These are phyloP conservation scores for Pasiphila rectangulata DNA, from an alignment of 2,888 invertebrate species.

Conservation along the genomic window DNA sequence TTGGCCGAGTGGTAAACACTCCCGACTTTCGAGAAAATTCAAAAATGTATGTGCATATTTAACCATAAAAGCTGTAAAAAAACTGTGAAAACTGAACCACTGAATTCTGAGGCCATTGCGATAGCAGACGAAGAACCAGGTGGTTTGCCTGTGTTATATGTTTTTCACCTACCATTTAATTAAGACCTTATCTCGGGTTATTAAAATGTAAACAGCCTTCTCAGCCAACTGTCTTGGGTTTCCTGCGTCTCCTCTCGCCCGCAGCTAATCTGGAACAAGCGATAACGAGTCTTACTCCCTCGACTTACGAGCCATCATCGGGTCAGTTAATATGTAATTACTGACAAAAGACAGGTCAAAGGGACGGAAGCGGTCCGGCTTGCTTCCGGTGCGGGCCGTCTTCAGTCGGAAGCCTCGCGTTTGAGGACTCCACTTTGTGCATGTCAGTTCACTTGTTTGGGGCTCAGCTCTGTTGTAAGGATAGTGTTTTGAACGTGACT, in stretches of 20 bases:
- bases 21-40: no score
- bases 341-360: constrained; percentile 69
- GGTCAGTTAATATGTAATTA: constrained; percentile 58
- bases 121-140: no score
- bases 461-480: constrained; percentile 3
- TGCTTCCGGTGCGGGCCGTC: constrained; percentile 64
- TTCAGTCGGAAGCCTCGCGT: constrained; percentile 53
- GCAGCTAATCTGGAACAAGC: constrained; percentile 44
- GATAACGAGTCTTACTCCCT: constrained; percentile 39
- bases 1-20: no score
- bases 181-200: constrained; percentile 27
- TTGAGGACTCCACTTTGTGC: constrained; percentile 38
- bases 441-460: constrained; percentile 36
- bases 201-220: constrained; percentile 42
- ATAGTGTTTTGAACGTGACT: neutral
- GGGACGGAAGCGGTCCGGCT: constrained; percentile 74
- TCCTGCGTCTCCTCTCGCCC: constrained; percentile 48
- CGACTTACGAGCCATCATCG: constrained; percentile 29
- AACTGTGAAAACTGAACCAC: no score
- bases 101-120: no score
- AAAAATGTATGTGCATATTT: no score
- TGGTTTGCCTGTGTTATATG: neutral
- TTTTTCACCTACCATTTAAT: neutral
- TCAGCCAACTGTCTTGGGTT: constrained; percentile 54
- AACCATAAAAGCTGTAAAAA: no score